phyloP scores from a whole-genome alignment of 2,888 invertebrate species.

The Halictus quadricinctus region DNA sequence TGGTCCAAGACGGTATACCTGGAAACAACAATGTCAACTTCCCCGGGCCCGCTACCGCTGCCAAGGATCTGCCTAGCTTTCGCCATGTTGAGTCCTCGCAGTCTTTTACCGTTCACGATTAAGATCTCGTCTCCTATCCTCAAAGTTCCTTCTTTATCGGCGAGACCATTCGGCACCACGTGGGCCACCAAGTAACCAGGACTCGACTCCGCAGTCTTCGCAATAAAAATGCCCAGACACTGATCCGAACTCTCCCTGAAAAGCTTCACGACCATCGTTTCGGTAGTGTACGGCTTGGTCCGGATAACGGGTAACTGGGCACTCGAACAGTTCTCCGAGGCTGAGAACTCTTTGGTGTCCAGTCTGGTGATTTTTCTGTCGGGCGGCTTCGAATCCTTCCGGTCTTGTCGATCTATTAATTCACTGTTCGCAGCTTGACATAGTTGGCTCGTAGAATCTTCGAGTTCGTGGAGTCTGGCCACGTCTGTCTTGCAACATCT shows the following conservation, averaged over 20 bases:
- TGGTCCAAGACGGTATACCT: slow-evolving; percentile 78
- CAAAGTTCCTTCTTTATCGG: slow-evolving; percentile 87
- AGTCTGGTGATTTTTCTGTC: slow-evolving; percentile 58
- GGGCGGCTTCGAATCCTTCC: slow-evolving; percentile 36
- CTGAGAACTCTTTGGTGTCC: slow-evolving; percentile 8
- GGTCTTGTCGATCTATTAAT: slow-evolving; percentile 53
- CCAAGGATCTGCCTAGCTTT: slow-evolving; percentile 87
- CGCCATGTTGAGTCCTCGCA: slow-evolving; percentile 87
- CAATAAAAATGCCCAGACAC: slow-evolving; percentile 89
- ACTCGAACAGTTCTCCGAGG: slow-evolving; percentile 9
- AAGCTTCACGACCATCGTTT: slow-evolving; percentile 84
- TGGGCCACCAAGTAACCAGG: slow-evolving; percentile 88
- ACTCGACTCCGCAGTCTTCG: slow-evolving; percentile 84
- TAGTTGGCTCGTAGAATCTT: slow-evolving; percentile 52
- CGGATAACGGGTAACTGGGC: slow-evolving; percentile 70
- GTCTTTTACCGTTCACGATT: slow-evolving; percentile 88
- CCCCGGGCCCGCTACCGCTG: slow-evolving; percentile 84
- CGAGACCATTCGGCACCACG: slow-evolving; percentile 88
- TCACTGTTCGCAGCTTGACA: slow-evolving; percentile 69
- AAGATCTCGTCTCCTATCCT: slow-evolving; percentile 89
- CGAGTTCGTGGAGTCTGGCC: slow-evolving; percentile 45
- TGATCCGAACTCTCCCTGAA: slow-evolving; percentile 84
- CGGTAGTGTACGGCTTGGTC: slow-evolving; percentile 73
- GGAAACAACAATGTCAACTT: slow-evolving; percentile 87
- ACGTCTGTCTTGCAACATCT: slow-evolving; percentile 49